Conservation (phyloP, 2,888 invertebrate genomes). For the Meganola albula region DNA sequence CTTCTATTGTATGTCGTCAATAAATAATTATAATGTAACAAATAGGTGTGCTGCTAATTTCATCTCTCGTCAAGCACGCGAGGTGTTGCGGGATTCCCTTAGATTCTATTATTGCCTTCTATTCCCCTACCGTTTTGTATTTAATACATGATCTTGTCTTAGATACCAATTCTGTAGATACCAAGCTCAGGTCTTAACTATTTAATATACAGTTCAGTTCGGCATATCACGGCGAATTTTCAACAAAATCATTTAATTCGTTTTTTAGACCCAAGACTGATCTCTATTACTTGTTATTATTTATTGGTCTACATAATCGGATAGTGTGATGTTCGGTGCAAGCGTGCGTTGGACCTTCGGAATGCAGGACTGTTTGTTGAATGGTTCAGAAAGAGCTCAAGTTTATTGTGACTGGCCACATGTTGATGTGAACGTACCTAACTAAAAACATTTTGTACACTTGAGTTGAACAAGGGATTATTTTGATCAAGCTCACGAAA, state of each 20-base stretch:
- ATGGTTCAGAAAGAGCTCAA: slow-evolving; percentile 34
- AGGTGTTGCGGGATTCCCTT: slow-evolving; percentile 46
- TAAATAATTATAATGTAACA: slow-evolving; percentile 3
- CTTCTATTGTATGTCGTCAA: slow-evolving; percentile 13
- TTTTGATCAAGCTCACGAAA: slow-evolving; percentile 69
- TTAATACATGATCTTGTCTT: slow-evolving; percentile 13
- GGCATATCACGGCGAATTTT: slow-evolving; percentile 39
- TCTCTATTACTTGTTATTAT: slow-evolving; percentile 53
- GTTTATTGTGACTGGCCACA: slow-evolving; percentile 39
- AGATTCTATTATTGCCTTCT: slow-evolving; percentile 31
- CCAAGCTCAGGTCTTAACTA: slow-evolving; percentile 31
- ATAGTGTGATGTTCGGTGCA: slow-evolving; percentile 28
- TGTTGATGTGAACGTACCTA: slow-evolving; percentile 31
- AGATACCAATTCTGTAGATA: slow-evolving; percentile 30
- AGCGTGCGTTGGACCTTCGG: slow-evolving; percentile 32
- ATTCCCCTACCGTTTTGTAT: slow-evolving; percentile 16
- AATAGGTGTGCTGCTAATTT: slow-evolving; percentile 12
- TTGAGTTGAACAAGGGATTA: slow-evolving; percentile 65
- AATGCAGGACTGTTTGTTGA: slow-evolving; percentile 39
- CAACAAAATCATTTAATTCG: slow-evolving; percentile 44
- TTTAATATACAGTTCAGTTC: slow-evolving; percentile 29
- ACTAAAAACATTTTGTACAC: too few relatives aligned
- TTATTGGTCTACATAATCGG: slow-evolving; percentile 43
- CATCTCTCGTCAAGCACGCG: slow-evolving; percentile 12
- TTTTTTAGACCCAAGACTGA: slow-evolving; percentile 72